Base-by-base conservation (phyloP, 2,888 invertebrate genomes). In the Chloroclysta siterata region DNA sequence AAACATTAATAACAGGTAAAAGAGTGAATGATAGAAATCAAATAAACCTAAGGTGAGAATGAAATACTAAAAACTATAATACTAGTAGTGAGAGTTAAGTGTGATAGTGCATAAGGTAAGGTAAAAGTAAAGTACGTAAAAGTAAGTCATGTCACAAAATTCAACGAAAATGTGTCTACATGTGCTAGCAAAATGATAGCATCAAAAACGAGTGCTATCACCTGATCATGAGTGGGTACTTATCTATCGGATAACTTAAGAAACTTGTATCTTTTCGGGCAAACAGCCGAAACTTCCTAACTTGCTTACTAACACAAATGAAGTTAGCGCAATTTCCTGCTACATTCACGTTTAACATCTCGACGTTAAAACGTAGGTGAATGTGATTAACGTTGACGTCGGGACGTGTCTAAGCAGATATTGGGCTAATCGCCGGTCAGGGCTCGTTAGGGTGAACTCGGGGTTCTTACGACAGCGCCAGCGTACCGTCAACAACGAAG, bases 351-450 rank as follows among this genome's bases (percentile, higher is more conserved):
- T 53, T 65, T 60, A 54, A 56, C 70, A 66, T 71, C 71, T 75
- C 71, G 69, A 74, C 66, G 68, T 60, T 64, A 57, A 54, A 75
- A 70, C 68, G 68, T 72, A 71, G 67, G 74, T 78, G 76, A 79
- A 78, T 81, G 79, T 76, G 82, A 83, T 85, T 83, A 83, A 82
- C 78, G 76, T 74, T 77, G 79, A 79, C 76, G 79, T 71, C 70
- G 62, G 71, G 59, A 72, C 85, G 86, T 85, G 86, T 74, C 85
- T 84, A 84, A 83, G 75, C 79, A 76, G 81, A 78, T 84, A 85
- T 85, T 85, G 83, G 67, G 81, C 75, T 82, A 85, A 85, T 86
- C 73, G 73, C 65, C 66, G 70, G 59, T 69, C 73, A 73, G 69
- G 70, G 73, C 79, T 84, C 84, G 83, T 84, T 84, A 83, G 76